Evolutionary conservation across 2,888 invertebrate species (phyloP), one percentile per base, ranked within the genome.

Genomic region (Sphaerophoria rueppellii): DNA sequence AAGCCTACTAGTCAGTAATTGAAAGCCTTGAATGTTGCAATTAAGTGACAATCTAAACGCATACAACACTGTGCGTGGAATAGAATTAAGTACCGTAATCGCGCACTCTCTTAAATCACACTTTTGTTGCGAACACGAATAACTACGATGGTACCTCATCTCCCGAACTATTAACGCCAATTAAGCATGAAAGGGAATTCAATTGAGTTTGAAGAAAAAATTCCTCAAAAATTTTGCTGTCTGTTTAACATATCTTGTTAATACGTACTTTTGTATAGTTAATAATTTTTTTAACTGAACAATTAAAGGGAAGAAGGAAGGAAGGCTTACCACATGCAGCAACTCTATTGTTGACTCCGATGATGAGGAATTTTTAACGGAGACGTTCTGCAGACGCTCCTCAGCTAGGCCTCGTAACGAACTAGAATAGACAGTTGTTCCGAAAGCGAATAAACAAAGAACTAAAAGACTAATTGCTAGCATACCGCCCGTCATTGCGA

Each of bases 251-350:
- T 57, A 60, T 6, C 34, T 11, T 24, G 37, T 63, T 46, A 63
- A 48, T 37, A 65, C 83, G 58, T 52, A 65, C 83, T 65, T 52
- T 83, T 83, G 83, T 83, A 57, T 1, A 24, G 1, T 24, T 24
- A 24, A 24, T 24, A n/a, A n/a, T 24, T 24, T 24, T 24, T 24
- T 24, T 24, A 2, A 24, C 77, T 73, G 46, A 52, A 40, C 57
- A 63, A 74, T 65, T 46, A 37, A 14, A 48, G 0, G 6, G 24
- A 43, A 60, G 60, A 60, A 40, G 24, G 43, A 24, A 35, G n/a
- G 34, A 76, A 75, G 57, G 89, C 91, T 91, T 89, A 91, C 91
- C 91, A 91, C 90, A 89, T 91, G 91, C 63, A 91, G 79, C 78
- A 91, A 88, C 86, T 91, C 89, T 69, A 91, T 88, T 54, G 91